Evolutionary conservation across 2,888 invertebrate species (phyloP), one percentile per base, ranked within the genome.

Genomic region (Epirrita christyi): DNA sequence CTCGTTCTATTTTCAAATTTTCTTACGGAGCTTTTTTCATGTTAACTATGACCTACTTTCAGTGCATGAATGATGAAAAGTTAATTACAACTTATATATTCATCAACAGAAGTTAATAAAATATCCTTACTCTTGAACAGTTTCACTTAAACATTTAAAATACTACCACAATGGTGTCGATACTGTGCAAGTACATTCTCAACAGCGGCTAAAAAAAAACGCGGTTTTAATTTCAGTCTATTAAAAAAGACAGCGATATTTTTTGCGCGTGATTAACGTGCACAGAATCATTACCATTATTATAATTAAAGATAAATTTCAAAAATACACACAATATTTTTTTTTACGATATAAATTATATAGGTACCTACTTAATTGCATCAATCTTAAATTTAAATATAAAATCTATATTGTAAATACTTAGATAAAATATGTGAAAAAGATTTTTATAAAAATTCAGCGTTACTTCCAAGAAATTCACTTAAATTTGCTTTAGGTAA

Each of bases 351-450:
- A 59, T 55, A 61, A 58, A 61, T 57, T 53, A 63, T 55, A 56
- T 32, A 32, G 9, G 7, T 32, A 9, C 32, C 21, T 21, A 21
- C 21, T 21, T 46, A 50, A 49, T 59, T 55, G 59, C 49, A 43
- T 54, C 49, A 54, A 53, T 61, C 59, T 61, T 64, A 64, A n/a
- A 34, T 44, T 58, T 67, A 66, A 51, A 57, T 63, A 64, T 60
- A 64, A 64, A 63, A 59, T 58, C 54, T 63, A 62, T 59, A 34
- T 49, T 59, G 62, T 66, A 59, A 58, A 63, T 60, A 63, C 54
- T 59, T 61, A 59, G 55, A 59, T 59, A 64, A 64, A 64, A 67
- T 63, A 64, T 55, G 61, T 58, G 55, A 61, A 63, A 60, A 61
- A 61, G 58, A 54, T 63, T 51, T 61, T 55, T 55, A 53, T 55